Conservation (phyloP, 2,797 vertebrate species). For the Meriones psammophilus region DNA sequence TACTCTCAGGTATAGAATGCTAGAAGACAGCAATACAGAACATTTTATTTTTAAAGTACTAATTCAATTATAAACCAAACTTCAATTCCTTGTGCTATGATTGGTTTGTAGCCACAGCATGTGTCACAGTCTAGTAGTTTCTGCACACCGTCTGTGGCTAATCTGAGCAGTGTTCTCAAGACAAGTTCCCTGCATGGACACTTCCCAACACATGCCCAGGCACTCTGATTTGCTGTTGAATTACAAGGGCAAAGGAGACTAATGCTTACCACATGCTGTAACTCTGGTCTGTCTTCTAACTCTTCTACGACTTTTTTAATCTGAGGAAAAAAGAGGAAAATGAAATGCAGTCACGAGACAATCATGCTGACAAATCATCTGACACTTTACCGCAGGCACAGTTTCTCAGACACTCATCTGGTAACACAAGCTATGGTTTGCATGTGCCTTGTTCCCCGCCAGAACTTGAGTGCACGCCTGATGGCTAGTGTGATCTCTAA, state of each 20-base stretch:
- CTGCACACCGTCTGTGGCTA: background rate
- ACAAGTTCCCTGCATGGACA: background rate
- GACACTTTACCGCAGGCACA: background rate
- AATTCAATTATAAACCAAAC: background rate
- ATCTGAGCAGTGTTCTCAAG: background rate
- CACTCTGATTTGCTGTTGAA: rapidly evolving
- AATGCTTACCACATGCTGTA: conserved; percentile 94
- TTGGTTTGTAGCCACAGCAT: background rate
- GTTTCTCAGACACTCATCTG: background rate
- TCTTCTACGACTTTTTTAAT: conserved; percentile 97
- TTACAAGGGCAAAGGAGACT: background rate
- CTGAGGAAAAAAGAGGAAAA: conserved; percentile 85
- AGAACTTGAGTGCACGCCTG: background rate
- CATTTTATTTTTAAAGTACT: background rate
- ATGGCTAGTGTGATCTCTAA: background rate
- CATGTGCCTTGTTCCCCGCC: background rate
- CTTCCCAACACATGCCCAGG: background rate
- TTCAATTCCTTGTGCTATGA: background rate
- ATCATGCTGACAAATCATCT: background rate
- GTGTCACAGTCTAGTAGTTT: background rate
- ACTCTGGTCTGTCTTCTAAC: conserved; percentile 94
- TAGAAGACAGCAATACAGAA: background rate
- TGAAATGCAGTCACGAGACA: background rate
- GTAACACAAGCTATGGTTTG: background rate
- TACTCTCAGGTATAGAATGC: background rate